Base-by-base conservation (phyloP, 2,888 invertebrate genomes). In the Cryptops parisi region DNA sequence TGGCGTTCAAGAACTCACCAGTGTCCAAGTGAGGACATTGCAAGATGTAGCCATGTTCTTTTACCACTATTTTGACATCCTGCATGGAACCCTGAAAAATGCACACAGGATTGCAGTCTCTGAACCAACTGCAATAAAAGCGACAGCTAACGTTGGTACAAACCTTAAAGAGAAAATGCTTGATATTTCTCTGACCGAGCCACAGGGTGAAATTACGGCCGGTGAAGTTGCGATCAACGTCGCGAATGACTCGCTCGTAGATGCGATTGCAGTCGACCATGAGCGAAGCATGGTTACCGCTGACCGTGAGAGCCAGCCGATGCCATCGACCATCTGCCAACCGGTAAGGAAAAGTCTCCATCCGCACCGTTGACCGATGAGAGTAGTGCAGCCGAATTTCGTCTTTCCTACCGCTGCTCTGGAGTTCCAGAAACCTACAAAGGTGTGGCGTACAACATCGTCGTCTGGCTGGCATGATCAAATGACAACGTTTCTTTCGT, bases 281-380 rank as follows among this genome's bases (percentile, higher is more conserved):
- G 67, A 90, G 76, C 72, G 84, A 83, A 67, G 84, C 82, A 61
- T 69, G 67, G 65, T 81, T 80, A 63, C 84, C 86, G 66, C 84
- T 86, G 66, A 89, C 80, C 64, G 83, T 80, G 62, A 90, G 74
- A 64, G 87, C 86, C 67, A 89, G 75, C 58, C 67, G 80, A 74
- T 90, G 89, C 89, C 89, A 90, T 65, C 78, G 77, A 69, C 83
- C 82, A 74, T 89, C 89, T 61, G 86, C 87, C 68, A 90, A 75
- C 64, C 82, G 79, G 73, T 82, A 85, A 63, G 84, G 84, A 76
- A 90, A 89, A 67, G 84, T 81, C 76, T 89, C 89, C 64, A 84
- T 81, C 67, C 81, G 79, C 63, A 81, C 76, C 62, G 70, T 70
- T 25, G 52, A 55, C 38, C 44, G 45, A 55, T 60, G 58, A 38